These are phyloP conservation scores for Ophiodon elongatus DNA, from an alignment of 2,113 vertebrate species.

Conservation along the genomic window DNA sequence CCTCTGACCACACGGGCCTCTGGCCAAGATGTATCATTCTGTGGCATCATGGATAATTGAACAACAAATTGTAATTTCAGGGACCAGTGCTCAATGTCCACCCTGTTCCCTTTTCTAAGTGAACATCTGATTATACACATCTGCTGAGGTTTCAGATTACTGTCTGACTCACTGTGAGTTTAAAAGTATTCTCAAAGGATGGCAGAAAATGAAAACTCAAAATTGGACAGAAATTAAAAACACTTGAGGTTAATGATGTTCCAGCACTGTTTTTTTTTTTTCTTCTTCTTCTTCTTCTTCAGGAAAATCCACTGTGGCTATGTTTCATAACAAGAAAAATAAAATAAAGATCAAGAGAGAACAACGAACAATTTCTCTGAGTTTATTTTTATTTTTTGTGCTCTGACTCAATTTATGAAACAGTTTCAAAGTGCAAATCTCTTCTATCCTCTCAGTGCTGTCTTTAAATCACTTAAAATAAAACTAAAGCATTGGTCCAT, in stretches of 20 bases:
- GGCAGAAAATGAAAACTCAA: slow-evolving; percentile 37
- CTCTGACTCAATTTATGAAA: slow-evolving; percentile 10
- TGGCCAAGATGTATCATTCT: slow-evolving; percentile 65
- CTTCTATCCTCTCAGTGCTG: slow-evolving; percentile 44
- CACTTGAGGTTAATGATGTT: slow-evolving; percentile 26
- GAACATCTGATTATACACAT: slow-evolving; percentile 63
- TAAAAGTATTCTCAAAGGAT: slow-evolving; percentile 34
- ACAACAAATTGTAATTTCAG: slow-evolving; percentile 81
- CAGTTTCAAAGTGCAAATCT: slow-evolving; percentile 27
- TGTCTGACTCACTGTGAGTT: slow-evolving; percentile 30
- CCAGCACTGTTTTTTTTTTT: not conserved
- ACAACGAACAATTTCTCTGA: not conserved
- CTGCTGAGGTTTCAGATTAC: slow-evolving; percentile 60
- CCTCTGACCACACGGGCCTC: slow-evolving; percentile 52
- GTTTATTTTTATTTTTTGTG: not conserved
- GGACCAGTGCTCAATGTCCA: slow-evolving; percentile 72
- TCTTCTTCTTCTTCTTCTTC: no score
- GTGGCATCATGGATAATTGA: slow-evolving; percentile 75
- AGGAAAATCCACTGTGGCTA: not conserved
- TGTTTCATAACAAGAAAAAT: not conserved
- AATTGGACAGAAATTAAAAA: slow-evolving; percentile 34
- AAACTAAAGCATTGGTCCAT: not conserved
- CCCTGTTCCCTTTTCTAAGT: slow-evolving; percentile 50
- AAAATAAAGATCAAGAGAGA: not conserved
- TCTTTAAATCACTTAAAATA: slow-evolving; percentile 5